Conservation (phyloP, 2,888 invertebrate species). For the Amiota mariae region DNA sequence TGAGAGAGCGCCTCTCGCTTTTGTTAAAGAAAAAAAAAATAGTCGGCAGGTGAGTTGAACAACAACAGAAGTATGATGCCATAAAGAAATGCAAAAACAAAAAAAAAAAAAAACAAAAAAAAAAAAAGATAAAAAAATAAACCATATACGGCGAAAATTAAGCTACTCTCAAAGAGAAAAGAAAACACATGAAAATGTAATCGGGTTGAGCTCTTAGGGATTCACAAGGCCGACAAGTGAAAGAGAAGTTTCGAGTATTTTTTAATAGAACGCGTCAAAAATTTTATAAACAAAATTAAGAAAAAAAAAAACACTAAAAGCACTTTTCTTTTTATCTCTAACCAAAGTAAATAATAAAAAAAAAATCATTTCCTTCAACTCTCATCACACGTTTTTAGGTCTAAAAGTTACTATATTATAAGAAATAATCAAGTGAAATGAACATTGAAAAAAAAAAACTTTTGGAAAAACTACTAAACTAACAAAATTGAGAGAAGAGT, state of each 20-base stretch:
- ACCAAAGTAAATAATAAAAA: conserved; percentile 36
- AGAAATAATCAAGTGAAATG: conserved; percentile 22
- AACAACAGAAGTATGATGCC: conserved; percentile 59
- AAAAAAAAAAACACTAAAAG: conserved; percentile 34
- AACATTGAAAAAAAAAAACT: conserved; percentile 32
- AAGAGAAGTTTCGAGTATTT: no score
- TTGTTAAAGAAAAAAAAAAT: conserved; percentile 11
- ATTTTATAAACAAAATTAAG: conserved; percentile 32
- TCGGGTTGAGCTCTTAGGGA: conserved; percentile 75
- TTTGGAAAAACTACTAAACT: conserved; percentile 7
- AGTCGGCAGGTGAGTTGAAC: conserved; percentile 68
- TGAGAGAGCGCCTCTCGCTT: no score
- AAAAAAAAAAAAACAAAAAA: conserved; percentile 66
- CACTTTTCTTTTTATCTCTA: conserved; percentile 42
- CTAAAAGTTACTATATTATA: conserved; percentile 34
- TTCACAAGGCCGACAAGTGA: conserved; percentile 72
- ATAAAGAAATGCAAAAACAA: conserved; percentile 68
- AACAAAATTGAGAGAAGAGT: neutral
- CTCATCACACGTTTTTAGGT: neutral
- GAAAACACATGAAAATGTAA: conserved; percentile 53
- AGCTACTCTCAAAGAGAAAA: conserved; percentile 37
- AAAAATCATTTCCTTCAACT: conserved; percentile 35
- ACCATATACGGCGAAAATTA: conserved; percentile 50
- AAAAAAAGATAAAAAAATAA: no score
- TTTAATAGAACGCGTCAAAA: conserved; percentile 59